These are phyloP conservation scores for Panthera leo DNA, from an alignment of 2,113 vertebrate species.

Conservation along the genomic window DNA sequence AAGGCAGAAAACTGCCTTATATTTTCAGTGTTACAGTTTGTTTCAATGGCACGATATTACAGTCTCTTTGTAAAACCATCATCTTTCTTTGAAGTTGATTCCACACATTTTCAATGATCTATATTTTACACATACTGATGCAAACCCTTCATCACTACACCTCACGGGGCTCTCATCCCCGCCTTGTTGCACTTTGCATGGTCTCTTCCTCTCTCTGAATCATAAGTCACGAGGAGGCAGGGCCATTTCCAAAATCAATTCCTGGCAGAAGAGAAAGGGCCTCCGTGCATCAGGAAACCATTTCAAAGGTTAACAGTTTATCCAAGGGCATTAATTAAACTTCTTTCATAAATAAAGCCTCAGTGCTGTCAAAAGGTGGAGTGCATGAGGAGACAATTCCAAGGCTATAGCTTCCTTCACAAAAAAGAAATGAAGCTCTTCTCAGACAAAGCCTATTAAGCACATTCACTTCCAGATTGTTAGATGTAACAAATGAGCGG, in stretches of 20 bases:
- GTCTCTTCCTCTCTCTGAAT: conserved; percentile 27
- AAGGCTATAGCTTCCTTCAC: conserved; percentile 35
- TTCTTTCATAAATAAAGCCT: conserved; percentile 71
- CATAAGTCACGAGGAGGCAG: conserved; percentile 59
- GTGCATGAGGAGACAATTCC: conserved; percentile 37
- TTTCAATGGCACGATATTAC: not conserved
- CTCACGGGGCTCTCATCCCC: not conserved
- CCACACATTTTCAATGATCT: not conserved
- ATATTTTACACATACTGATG: not conserved
- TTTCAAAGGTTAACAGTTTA: conserved; percentile 74
- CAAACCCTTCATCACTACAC: not conserved
- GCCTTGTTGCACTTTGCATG: not conserved
- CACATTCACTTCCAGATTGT: conserved; percentile 42
- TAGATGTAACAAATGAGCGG: conserved; percentile 34
- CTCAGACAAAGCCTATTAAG: conserved; percentile 56
- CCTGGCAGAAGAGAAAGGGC: conserved; percentile 60
- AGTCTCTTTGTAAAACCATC: not conserved
- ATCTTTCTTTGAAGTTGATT: not conserved
- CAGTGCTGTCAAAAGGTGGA: conserved; percentile 60
- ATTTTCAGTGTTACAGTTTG: not conserved
- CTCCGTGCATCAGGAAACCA: conserved; percentile 59
- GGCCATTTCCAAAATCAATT: conserved; percentile 70
- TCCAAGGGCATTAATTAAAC: conserved; percentile 75
- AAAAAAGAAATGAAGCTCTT: conserved; percentile 41
- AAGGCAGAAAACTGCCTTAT: not conserved